A percentile compares a stretch with the other conserved stretches of the same genome.
Conservation (phyloP, 2,113 vertebrate species). For the Lepidothrix coronata region DNA sequence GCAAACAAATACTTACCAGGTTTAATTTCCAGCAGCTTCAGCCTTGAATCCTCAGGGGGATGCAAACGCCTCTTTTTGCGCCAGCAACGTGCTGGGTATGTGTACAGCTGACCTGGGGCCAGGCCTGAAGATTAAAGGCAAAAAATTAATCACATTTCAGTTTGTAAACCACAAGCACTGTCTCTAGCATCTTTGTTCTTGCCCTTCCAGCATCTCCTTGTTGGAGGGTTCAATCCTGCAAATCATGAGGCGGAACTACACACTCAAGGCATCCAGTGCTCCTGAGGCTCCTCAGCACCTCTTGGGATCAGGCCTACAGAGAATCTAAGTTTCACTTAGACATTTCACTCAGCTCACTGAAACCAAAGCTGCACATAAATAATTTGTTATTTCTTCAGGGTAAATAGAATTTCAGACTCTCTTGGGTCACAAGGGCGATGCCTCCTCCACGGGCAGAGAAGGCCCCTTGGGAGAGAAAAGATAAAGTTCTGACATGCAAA, state of each 20-base stretch:
- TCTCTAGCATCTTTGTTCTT: constrained; percentile 19
- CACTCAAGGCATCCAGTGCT: neutral
- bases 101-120: constrained; percentile 92
- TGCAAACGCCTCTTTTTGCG: constrained; percentile 94
- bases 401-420: constrained; percentile 61
- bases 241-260: neutral
- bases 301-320: constrained; percentile 32
- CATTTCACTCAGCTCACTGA: constrained; percentile 38
- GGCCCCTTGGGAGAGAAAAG: constrained; percentile 1
- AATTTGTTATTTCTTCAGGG: constrained; percentile 54
- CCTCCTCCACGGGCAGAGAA: neutral
- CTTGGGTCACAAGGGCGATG: neutral
- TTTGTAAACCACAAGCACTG: constrained; percentile 12
- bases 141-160: constrained; percentile 29
- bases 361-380: constrained; percentile 54
- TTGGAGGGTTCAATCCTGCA: neutral
- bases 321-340: constrained; percentile 42
- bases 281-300: neutral
- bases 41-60: constrained; percentile 85
- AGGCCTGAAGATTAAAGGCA: constrained; percentile 78
- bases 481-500: constrained; percentile 9
- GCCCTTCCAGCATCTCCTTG: neutral
- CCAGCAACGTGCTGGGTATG: constrained; percentile 96
- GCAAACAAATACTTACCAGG: constrained; percentile 79
- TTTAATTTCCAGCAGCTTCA: constrained; percentile 89